Percentiles rank a stretch among this genome's conserved stretches.
These are phyloP conservation scores for Catocala sponsa DNA, from an alignment of 2,888 invertebrate genomes.

Conservation along the genomic window DNA sequence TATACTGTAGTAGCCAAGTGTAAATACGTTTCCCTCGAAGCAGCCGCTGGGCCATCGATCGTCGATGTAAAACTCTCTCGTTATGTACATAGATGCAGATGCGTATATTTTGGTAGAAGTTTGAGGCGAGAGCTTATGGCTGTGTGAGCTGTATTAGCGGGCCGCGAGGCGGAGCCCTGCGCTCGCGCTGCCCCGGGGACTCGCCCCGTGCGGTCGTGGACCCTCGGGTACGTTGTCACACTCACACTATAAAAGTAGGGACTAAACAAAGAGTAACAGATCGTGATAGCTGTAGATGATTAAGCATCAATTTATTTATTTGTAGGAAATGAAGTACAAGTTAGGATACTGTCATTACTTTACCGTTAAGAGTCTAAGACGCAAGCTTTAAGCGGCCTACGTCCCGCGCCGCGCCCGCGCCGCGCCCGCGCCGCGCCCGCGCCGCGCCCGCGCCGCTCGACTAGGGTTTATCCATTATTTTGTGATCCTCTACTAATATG, in stretches of 20 bases:
- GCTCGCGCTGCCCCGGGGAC: no score
- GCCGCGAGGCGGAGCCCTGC: no score
- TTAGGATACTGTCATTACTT: constrained; percentile 60
- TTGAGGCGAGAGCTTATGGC: constrained; percentile 47
- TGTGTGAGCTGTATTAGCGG: constrained; percentile 49
- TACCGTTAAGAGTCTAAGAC: constrained; percentile 55
- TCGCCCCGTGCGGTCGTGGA: not conserved
- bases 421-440: constrained; percentile 29
- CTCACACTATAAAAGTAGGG: constrained; percentile 27
- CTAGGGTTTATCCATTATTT: constrained; percentile 57
- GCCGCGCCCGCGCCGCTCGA: constrained; percentile 26
- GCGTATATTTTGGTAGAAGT: constrained; percentile 43
- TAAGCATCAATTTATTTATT: constrained; percentile 74
- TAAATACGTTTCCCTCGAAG: constrained; percentile 48
- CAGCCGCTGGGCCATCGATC: constrained; percentile 46
- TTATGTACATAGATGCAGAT: constrained; percentile 44
- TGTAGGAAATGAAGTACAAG: constrained; percentile 79
- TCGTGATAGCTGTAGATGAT: constrained; percentile 56
- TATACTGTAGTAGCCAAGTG: constrained; percentile 48
- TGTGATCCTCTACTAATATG: constrained; percentile 62
- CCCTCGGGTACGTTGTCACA: constrained; percentile 28
- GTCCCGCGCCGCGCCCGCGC: constrained; percentile 24
- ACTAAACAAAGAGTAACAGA: constrained; percentile 35
- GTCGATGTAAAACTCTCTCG: constrained; percentile 53
- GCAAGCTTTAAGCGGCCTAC: constrained; percentile 66